Percentiles rank a stretch among this genome's conserved stretches.
phyloP scores from a whole-genome alignment of 2,888 invertebrate species.

The Ryuthela nishihirai region DNA sequence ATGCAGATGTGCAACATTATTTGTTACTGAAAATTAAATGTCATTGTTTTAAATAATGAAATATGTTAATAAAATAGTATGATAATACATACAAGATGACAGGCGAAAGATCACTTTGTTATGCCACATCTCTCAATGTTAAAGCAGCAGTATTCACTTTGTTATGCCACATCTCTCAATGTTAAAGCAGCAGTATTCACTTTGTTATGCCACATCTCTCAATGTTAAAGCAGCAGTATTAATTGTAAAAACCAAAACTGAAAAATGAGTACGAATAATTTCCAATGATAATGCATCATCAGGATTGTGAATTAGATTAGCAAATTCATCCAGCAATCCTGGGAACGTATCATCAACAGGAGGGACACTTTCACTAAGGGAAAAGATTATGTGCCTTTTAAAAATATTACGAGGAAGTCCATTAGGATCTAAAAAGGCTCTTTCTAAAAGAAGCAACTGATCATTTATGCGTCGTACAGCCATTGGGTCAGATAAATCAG shows the following conservation, averaged over 20 bases:
- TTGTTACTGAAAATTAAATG: too few species aligned
- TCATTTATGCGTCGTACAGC: constrained; percentile 43
- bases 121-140: too few species aligned
- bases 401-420: constrained; percentile 38
- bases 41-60: too few species aligned
- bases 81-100: too few species aligned
- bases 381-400: constrained; percentile 30
- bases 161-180: too few species aligned
- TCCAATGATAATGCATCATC: constrained; percentile 27
- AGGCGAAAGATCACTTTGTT: too few species aligned
- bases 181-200: too few species aligned
- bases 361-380: constrained; percentile 19
- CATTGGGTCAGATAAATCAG: constrained; percentile 43
- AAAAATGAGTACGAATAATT: constrained; percentile 35
- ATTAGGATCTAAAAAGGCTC: constrained; percentile 42
- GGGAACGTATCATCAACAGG: constrained; percentile 37
- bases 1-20: too few species aligned
- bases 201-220: constrained; percentile 13
- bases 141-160: too few species aligned
- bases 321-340: constrained; percentile 40
- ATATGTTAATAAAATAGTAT: too few species aligned
- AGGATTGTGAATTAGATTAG: constrained; percentile 16
- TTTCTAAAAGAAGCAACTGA: constrained; percentile 42
- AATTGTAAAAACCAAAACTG: constrained; percentile 38
- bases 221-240: constrained; percentile 36